These are phyloP conservation scores for Trichomalopsis sarcophagae DNA, from an alignment of 1,140 invertebrate species.

Conservation along the genomic window DNA sequence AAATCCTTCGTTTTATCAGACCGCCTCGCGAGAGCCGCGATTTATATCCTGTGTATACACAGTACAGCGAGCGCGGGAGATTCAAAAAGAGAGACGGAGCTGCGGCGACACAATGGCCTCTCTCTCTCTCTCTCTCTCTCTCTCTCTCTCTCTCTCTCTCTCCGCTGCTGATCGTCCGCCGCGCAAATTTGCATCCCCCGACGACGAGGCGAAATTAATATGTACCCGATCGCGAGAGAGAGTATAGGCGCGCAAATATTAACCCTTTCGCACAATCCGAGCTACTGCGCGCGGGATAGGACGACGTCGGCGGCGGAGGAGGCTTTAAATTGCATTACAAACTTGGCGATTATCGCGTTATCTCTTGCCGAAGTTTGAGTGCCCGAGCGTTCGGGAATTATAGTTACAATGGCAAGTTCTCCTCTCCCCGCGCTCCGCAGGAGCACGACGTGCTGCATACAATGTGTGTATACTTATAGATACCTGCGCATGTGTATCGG, in stretches of 20 bases:
- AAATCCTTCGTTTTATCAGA: conserved; percentile 49
- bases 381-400: conserved; percentile 35
- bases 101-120: background rate
- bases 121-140: too few relatives aligned
- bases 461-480: background rate
- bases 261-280: conserved; percentile 36
- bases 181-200: conserved; percentile 14
- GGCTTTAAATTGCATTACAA: conserved; percentile 54
- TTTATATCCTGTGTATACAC: background rate
- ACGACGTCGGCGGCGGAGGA: background rate
- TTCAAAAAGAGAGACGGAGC: background rate
- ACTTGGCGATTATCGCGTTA: conserved; percentile 54
- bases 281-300: background rate
- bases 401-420: conserved; percentile 43
- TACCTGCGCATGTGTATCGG: background rate
- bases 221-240: conserved; percentile 11
- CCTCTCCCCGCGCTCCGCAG: background rate
- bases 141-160: too few relatives aligned
- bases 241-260: conserved; percentile 26
- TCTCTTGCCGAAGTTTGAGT: conserved; percentile 47
- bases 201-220: conserved; percentile 31
- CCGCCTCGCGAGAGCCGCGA: conserved; percentile 1
- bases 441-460: background rate
- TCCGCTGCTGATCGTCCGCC: too few relatives aligned
- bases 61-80: background rate